Conservation (phyloP, 2,888 invertebrate species). For the Anoncus sp. region DNA sequence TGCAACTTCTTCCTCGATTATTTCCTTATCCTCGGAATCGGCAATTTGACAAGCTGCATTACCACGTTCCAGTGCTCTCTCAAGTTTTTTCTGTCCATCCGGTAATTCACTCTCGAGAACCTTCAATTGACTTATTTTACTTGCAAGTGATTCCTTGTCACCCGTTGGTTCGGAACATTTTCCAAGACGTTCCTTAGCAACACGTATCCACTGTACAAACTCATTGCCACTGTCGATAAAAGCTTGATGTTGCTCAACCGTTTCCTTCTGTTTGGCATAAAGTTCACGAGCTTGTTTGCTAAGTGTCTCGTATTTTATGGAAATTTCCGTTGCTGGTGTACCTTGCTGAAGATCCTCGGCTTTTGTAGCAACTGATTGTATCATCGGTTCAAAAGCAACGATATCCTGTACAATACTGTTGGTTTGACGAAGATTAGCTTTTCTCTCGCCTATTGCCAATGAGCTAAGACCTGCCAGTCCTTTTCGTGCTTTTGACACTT, state of each 20-base stretch:
- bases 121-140: conserved; percentile 94
- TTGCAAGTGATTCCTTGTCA: conserved; percentile 94
- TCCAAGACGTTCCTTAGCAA: conserved; percentile 94
- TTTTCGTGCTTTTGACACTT: conserved; percentile 91
- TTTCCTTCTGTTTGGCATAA: conserved; percentile 94
- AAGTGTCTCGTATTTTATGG: conserved; percentile 94
- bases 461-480: conserved; percentile 92
- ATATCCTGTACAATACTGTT: conserved; percentile 98
- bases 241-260: conserved; percentile 95
- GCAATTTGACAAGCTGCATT: conserved; percentile 94
- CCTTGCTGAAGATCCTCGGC: conserved; percentile 96
- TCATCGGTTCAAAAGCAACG: conserved; percentile 98
- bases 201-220: conserved; percentile 96
- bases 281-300: conserved; percentile 96
- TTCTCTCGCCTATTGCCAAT: conserved; percentile 92
- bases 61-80: conserved; percentile 92
- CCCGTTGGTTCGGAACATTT: conserved; percentile 97
- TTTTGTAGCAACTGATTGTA: conserved; percentile 97
- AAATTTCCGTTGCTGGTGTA: conserved; percentile 96
- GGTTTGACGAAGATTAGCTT: conserved; percentile 94
- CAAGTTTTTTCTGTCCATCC: conserved; percentile 92
- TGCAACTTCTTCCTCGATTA: conserved; percentile 96
- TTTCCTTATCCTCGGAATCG: conserved; percentile 93
- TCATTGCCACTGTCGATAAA: conserved; percentile 96
- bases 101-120: conserved; percentile 93